phyloP scores from a whole-genome alignment of 2,113 vertebrate genomes.

The Chloropsis cyanopogon region DNA sequence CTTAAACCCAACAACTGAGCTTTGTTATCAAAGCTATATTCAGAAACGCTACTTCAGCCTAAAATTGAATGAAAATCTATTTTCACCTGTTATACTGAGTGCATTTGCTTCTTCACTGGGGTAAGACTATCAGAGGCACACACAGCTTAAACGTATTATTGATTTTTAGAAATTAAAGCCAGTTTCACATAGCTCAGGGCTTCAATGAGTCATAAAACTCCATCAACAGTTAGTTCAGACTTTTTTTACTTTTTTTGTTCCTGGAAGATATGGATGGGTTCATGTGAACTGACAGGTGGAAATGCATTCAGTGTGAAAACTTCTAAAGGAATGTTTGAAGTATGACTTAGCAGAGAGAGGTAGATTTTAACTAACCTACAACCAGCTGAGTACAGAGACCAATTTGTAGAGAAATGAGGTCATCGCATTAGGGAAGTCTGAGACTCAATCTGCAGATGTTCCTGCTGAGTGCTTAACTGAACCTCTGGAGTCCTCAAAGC shows the following conservation, averaged over 20 bases:
- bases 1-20: neutral
- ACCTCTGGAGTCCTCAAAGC: neutral
- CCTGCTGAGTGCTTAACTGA: neutral
- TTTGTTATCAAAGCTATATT: conserved; percentile 5
- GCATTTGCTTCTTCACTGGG: neutral
- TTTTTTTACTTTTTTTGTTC: neutral
- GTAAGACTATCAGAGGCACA: neutral
- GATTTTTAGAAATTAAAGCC: conserved; percentile 58
- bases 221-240: neutral
- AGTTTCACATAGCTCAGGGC: neutral
- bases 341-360: neutral
- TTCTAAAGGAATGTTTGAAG: conserved; percentile 26
- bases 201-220: conserved; percentile 26
- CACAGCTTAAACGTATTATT: neutral
- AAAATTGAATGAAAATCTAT: conserved; percentile 35
- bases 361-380: conserved; percentile 1
- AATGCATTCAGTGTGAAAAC: conserved; percentile 21
- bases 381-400: neutral
- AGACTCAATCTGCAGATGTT: neutral
- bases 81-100: neutral
- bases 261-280: neutral
- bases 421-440: neutral
- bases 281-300: neutral
- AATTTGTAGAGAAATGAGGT: conserved; percentile 22
- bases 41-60: conserved; percentile 11